Evolutionary conservation across 23 tunicate species (phyloP), one percentile per base, ranked within the genome.

Genomic region (Corella eumyota): DNA sequence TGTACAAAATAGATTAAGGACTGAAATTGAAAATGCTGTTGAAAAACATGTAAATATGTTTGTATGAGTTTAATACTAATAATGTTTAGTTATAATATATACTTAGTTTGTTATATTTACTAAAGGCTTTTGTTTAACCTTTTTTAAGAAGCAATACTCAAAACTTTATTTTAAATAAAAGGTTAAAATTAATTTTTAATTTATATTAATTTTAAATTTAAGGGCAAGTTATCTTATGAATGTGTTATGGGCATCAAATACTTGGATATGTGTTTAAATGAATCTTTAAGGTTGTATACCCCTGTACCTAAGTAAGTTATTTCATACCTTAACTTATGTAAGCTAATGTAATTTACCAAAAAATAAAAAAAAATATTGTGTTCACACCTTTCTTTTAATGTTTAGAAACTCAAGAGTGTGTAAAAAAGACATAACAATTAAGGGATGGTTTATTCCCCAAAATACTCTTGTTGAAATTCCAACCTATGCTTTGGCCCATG

Each of bases 241-340:
- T 71, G 64, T 4, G 60, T 77, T 1, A 70, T 64, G 45, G 64
- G 63, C 32, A 55, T 77, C 67, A 77, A 77, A 65, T 86, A 57
- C 36, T 57, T 86, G 32, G 60, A 37, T 24, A 71, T 77, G 86
- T 86, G 95, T 37, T 44, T 86, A 0, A 77, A 86, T 38, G 95
- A 86, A 46, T 70, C 86, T 20, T 50, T 71, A 15, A 28, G 95
- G 22, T 47, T 86, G 7, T 77, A 86, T 49, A 23, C 53, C 6
- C 71, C 80, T 25, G 35, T 57, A 33, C 53, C 71, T 0, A 68
- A 58, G 94, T 85, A 67, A 23, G 15, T 60, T 53, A 15, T 15
- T 53, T 53, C 20, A 20, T 15, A 53, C 24, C 7, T 53, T 20
- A 6, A 15, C 58, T 53, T 15, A 44, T 44, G 11, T 44, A 15